Base-by-base conservation (phyloP, 2,888 invertebrate genomes). In the Taenaris catops region DNA sequence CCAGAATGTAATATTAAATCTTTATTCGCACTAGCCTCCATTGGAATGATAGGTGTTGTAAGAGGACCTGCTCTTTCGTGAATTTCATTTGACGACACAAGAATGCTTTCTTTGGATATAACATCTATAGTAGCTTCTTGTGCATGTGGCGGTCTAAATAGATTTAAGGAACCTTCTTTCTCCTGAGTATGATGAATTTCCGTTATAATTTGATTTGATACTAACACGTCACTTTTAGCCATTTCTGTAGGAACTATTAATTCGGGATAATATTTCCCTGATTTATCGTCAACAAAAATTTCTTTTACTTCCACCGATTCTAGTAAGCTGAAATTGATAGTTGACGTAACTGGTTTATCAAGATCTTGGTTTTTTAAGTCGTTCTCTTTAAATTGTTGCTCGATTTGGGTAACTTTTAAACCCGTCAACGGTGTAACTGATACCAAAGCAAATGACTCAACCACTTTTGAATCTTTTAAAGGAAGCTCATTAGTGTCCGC, bases 201-300 rank as follows among this genome's bases (percentile, higher is more conserved):
- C 7, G 91, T 91, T 2, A 90, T 69, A 24, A 91, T 65, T 63
- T 92, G 91, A 58, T 90, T 91, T 46, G 92, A 92, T 5, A 92
- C 83, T 14, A 91, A 79, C 0, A 94, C 69, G 37, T 89, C 87
- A 63, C 90, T 86, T 10, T 88, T 89, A 2, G 94, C 94, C 4
- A 90, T 87, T 88, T 94, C 94, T 1, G 94, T 94, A 0, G 94
- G 92, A 1, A 94, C 94, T 58, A 94, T 92, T 28, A 93, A 69
- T 70, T 94, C 93, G 1, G 94, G 94, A 60, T 93, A 91, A 60
- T 93, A 93, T 74, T 94, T 94, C 6, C 91, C 92, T 4, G 93
- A 92, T 62, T 92, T 93, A 38, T 91, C 90, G 74, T 92, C 91
- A 1, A 91, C 75, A 50, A 91, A 84, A 11, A 91, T 89, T 83